A percentile compares a stretch with the other conserved stretches of the same genome.
These are phyloP conservation scores for Mesorhabditis spiculigera DNA, from an alignment of 2,888 invertebrate species.

Conservation along the genomic window DNA sequence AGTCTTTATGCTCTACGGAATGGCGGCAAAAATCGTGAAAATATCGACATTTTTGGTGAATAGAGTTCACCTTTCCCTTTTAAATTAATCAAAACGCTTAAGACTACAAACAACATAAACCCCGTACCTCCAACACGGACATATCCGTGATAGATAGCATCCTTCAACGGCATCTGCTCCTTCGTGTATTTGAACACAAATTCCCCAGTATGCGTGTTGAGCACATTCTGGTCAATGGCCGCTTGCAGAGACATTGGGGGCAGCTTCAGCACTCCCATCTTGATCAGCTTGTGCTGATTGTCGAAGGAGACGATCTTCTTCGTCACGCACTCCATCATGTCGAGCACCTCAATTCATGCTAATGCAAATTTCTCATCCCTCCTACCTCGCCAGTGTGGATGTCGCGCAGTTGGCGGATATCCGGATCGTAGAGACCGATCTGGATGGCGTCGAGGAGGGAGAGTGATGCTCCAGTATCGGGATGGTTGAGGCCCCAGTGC, in stretches of 20 bases:
- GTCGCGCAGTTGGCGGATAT: constrained; percentile 74
- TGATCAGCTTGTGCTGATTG: constrained; percentile 60
- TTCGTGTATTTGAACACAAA: constrained; percentile 60
- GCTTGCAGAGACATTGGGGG: constrained; percentile 59
- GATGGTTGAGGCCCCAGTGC: constrained; percentile 75
- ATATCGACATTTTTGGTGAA: constrained; percentile 10
- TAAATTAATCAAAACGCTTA: no score
- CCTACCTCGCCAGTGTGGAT: constrained; percentile 71
- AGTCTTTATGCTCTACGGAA: no score
- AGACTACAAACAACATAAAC: no score
- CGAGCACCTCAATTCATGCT: constrained; percentile 62
- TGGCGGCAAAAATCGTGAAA: no score
- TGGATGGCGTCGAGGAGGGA: constrained; percentile 89
- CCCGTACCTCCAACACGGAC: constrained; percentile 35
- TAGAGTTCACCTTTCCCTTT: no score
- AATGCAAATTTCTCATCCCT: neutral
- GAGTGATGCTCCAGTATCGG: constrained; percentile 67
- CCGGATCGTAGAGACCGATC: constrained; percentile 82
- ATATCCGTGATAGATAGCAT: constrained; percentile 61
- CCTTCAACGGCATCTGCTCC: constrained; percentile 60
- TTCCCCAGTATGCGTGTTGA: constrained; percentile 61
- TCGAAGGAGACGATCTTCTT: constrained; percentile 62
- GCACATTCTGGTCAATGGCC: constrained; percentile 60
- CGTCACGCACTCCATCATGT: constrained; percentile 42
- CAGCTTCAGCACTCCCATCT: constrained; percentile 56